Evolutionary conservation across 2,888 invertebrate species (phyloP).

Genomic region (Apomyelois bistriatella): DNA sequence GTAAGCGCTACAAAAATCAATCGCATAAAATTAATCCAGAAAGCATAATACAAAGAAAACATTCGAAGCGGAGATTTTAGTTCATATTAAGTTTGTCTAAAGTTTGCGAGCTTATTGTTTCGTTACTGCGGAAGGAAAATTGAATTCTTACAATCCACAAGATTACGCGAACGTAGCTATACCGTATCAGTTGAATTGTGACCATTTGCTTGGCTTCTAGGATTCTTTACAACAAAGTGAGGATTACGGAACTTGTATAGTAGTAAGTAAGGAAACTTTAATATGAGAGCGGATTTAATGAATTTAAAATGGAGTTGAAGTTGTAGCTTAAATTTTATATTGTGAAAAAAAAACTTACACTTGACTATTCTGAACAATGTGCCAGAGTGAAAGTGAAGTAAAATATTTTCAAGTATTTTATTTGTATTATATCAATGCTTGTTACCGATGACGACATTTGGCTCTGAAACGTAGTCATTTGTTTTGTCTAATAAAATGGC

Average conservation of each 20-base stretch:
- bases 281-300: conserved; percentile 10
- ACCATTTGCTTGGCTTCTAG: neutral
- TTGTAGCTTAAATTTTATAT: neutral
- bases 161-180: conserved; percentile 2
- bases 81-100: conserved; percentile 27
- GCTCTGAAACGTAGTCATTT: too few relatives aligned
- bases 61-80: conserved; percentile 22
- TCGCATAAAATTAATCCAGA: neutral
- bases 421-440: too few relatives aligned
- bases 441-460: too few relatives aligned
- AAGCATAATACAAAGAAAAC: conserved; percentile 8
- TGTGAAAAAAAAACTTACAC: neutral
- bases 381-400: too few relatives aligned
- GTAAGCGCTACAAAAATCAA: neutral
- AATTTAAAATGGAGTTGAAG: neutral
- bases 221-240: conserved; percentile 8
- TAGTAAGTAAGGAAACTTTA: neutral
- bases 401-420: too few relatives aligned
- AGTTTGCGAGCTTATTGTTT: conserved; percentile 44
- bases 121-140: conserved; percentile 28
- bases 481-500: too few relatives aligned
- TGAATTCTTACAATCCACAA: conserved; percentile 12
- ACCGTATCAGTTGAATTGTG: conserved; percentile 10
- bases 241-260: conserved; percentile 1
- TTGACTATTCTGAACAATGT: too few relatives aligned